Evolutionary conservation across 1,140 invertebrate genomes (phyloP).

Genomic region (Drosophila tristis): DNA sequence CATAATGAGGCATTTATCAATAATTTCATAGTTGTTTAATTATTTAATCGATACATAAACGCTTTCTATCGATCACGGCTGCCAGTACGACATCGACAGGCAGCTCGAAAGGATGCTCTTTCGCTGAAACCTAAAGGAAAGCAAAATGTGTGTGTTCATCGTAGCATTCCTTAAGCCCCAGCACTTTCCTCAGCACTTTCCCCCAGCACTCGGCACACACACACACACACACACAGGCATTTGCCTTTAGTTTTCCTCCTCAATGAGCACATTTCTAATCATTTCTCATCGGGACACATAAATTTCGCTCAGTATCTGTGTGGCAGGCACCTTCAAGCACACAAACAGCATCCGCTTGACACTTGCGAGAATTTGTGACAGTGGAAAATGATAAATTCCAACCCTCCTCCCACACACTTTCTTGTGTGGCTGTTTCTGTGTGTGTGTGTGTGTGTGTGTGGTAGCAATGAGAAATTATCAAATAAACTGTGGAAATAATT

Average conservation of each 20-base stretch:
- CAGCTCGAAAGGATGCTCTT: too few species aligned
- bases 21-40: too few species aligned
- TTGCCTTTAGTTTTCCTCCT: conserved; percentile 31
- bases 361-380: conserved; percentile 31
- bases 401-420: not conserved
- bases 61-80: too few species aligned
- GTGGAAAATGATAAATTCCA: conserved; percentile 57
- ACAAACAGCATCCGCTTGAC: conserved; percentile 14
- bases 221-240: too few species aligned
- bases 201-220: too few species aligned
- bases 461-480: conserved; percentile 56
- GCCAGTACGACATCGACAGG: too few species aligned
- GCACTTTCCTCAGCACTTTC: too few species aligned
- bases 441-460: conserved; percentile 18
- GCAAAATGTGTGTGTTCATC: too few species aligned
- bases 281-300: conserved; percentile 39
- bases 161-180: too few species aligned
- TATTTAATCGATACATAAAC: too few species aligned
- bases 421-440: conserved; percentile 16
- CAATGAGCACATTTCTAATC: conserved; percentile 55
- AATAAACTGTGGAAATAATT: conserved; percentile 74
- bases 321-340: conserved; percentile 8
- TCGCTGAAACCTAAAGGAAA: too few species aligned
- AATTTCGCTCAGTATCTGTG: conserved; percentile 35
- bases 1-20: too few species aligned